Evolutionary conservation across 2,888 invertebrate genomes (phyloP).

Genomic region (Coronaproctus castanopsis): DNA sequence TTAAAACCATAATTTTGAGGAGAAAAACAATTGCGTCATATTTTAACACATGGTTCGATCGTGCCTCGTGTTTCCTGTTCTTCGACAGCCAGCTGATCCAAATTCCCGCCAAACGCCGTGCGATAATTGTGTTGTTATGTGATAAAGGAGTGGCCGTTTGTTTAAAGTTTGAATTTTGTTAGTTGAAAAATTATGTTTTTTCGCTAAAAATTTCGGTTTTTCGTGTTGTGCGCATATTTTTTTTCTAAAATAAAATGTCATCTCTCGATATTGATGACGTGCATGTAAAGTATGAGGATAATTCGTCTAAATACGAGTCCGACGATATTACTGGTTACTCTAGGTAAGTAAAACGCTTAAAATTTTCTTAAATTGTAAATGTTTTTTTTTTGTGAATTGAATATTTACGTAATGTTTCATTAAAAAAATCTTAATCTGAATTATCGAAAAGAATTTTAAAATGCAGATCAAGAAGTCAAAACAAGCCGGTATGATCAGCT

Average conservation of each 20-base stretch:
- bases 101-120: slow-evolving; percentile 13
- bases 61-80: not conserved
- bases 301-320: slow-evolving; percentile 21
- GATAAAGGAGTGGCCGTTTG: not conserved
- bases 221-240: slow-evolving; percentile 8
- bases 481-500: too few relatives aligned
- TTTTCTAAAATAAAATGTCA: slow-evolving; percentile 17
- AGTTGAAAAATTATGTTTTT: not conserved
- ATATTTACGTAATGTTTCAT: not conserved
- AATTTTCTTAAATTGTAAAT: not conserved
- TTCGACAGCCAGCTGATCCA: slow-evolving; percentile 12
- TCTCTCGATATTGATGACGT: slow-evolving; percentile 20
- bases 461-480: too few relatives aligned
- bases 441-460: too few relatives aligned
- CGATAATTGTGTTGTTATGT: slow-evolving; percentile 11
- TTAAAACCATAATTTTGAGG: too few relatives aligned
- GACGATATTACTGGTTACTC: slow-evolving; percentile 21
- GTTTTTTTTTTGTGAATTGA: not conserved
- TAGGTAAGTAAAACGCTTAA: slow-evolving; percentile 17
- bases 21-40: not conserved
- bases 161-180: not conserved
- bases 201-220: not conserved
- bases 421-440: not conserved
- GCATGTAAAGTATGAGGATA: slow-evolving; percentile 21
- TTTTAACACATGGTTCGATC: not conserved